Evolutionary conservation across 2,797 vertebrate species (phyloP), one percentile per base, ranked within the genome.

Genomic region (Cephalopachus bancanus): DNA sequence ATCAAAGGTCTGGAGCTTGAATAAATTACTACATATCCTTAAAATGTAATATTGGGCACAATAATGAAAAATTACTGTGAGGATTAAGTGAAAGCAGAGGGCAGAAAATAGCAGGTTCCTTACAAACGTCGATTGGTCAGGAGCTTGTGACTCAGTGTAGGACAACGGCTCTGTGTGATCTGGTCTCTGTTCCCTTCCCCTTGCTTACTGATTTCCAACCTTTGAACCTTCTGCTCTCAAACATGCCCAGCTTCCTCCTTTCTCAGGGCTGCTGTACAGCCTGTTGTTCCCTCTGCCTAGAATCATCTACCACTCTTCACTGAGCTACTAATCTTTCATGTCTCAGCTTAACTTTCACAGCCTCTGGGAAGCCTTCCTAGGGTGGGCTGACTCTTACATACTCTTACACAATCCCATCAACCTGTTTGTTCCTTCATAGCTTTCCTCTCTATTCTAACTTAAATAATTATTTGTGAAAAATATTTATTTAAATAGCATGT

Each of bases 1-100:
- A 62, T 76, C 20, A 91, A 91, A 94, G 64, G 71, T 57, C 79
- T 7, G 62, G 10, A 88, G 78, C 28, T 37, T 78, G 49, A 72
- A 59, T 33, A 91, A 60, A 80, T 69, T 33, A 75, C 12, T 83
- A 44, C 57, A 33, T 33, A 91, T 17, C 22, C 71, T 33, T 17
- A 16, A 69, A 33, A 28, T 60, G 1, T 26, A 62, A 75, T 14
- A 80, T n/a, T 24, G 75, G 55, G 55, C 12, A 62, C 60, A 57
- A 86, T 57, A 83, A 75, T 9, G 15, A 75, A 44, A 86, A 60
- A 88, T n/a, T 76, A 33, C 14, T 83, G 22, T 69, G 55, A 87
- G 16, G 62, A 59, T 33, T 51, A 51, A 67, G 11, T 62, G 44
- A 94, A 65, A 87, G 75, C 15, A 49, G 67, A 87, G 74, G 74